phyloP scores from a whole-genome alignment of 2,797 vertebrate species.

The Dermochelys coriacea region DNA sequence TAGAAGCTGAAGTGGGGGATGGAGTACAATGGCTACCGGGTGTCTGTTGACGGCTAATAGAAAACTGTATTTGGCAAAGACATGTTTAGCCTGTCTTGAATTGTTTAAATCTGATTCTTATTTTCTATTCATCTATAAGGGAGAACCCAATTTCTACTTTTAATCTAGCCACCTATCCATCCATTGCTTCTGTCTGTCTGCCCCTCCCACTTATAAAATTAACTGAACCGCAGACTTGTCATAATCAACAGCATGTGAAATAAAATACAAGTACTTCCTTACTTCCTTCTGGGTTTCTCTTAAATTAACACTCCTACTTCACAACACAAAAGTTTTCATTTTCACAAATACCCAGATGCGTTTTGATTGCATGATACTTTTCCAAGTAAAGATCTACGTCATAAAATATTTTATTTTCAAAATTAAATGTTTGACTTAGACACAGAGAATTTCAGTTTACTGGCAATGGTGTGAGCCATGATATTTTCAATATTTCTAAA shows the following conservation, averaged over 20 bases:
- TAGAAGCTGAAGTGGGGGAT: too few species aligned
- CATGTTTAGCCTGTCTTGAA: neutral
- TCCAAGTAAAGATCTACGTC: constrained; percentile 4
- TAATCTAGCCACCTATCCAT: neutral
- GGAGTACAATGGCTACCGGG: too few species aligned
- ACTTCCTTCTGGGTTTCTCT: constrained; percentile 68
- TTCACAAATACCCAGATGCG: constrained; percentile 6
- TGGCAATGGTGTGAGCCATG: neutral
- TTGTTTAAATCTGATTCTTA: constrained; percentile 11
- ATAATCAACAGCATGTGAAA: constrained; percentile 51
- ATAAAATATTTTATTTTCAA: constrained; percentile 14
- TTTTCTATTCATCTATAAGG: neutral
- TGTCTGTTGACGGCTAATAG: too few species aligned
- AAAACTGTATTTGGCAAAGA: neutral
- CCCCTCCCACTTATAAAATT: constrained; percentile 3
- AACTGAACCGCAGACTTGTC: constrained; percentile 18
- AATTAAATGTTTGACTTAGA: neutral
- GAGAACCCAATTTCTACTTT: neutral
- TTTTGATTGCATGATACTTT: constrained; percentile 48
- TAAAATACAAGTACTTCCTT: constrained; percentile 38
- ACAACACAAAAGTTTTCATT: constrained; percentile 47
- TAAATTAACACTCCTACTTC: constrained; percentile 38
- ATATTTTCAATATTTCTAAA: constrained; percentile 11
- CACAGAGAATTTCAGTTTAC: neutral
- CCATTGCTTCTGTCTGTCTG: neutral